A percentile compares a stretch with the other conserved stretches of the same genome.
phyloP scores from a whole-genome alignment of 2,888 invertebrate species.

The Drosophila mettleri region DNA sequence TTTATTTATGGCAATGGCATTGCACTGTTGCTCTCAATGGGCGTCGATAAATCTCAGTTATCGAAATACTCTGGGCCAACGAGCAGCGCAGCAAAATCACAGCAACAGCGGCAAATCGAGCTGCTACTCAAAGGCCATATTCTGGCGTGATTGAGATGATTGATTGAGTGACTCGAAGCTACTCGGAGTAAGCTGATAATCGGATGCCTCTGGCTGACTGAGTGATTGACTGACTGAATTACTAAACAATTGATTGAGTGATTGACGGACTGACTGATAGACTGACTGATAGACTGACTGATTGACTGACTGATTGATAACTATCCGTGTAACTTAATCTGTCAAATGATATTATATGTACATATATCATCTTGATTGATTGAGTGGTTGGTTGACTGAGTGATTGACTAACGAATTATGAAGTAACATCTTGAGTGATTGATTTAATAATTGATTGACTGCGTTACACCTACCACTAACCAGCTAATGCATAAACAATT shows the following conservation, averaged over 20 bases:
- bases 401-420: no score
- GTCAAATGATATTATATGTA: no score
- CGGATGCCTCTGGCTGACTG: not conserved
- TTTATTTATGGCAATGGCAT: constrained; percentile 33
- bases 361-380: not conserved
- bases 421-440: no score
- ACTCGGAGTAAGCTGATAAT: not conserved
- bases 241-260: no score
- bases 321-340: no score
- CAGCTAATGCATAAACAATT: no score
- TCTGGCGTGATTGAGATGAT: not conserved
- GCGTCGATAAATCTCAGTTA: constrained; percentile 44
- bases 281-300: not conserved
- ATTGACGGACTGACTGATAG: no score
- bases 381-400: not conserved
- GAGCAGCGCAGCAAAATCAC: not conserved
- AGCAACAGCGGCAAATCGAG: not conserved
- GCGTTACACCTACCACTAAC: no score
- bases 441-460: no score
- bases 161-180: not conserved
- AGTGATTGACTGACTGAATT: no score
- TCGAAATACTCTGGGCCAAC: constrained; percentile 23
- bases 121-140: constrained; percentile 1
- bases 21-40: constrained; percentile 37
- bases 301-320: not conserved